phyloP scores from a whole-genome alignment of 2,888 invertebrate genomes.

The Melanophora roralis region DNA sequence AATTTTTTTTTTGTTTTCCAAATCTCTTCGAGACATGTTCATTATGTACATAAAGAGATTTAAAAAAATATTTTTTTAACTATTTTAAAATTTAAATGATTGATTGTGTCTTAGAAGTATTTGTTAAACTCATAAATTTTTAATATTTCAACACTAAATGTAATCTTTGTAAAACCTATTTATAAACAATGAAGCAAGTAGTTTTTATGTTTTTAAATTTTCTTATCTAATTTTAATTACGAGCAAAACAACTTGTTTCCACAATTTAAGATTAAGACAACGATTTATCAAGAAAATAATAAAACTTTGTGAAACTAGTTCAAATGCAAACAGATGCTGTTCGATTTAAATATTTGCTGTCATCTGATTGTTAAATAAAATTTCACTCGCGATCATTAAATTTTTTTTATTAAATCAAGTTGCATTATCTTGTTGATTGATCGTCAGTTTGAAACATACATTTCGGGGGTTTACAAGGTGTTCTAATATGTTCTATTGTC shows the following conservation, averaged over 20 bases:
- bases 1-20: background rate
- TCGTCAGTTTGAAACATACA: too few species aligned
- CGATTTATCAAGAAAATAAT: background rate
- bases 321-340: slow-evolving; percentile 38
- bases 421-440: slow-evolving; percentile 46
- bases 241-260: background rate
- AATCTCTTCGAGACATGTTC: slow-evolving; percentile 5
- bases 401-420: slow-evolving; percentile 23
- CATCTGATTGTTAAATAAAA: background rate
- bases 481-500: too few species aligned
- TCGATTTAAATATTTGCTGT: slow-evolving; percentile 19
- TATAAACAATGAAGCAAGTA: background rate
- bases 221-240: background rate
- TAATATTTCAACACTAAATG: background rate
- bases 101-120: too few species aligned
- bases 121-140: background rate
- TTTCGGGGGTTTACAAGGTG: too few species aligned
- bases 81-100: background rate
- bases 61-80: background rate
- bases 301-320: background rate
- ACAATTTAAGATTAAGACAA: background rate
- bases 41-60: background rate
- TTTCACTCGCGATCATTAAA: too few species aligned
- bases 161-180: background rate
- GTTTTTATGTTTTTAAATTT: background rate